These are phyloP conservation scores for Neodiprion fabricii DNA, from an alignment of 1,140 invertebrate species.

Conservation along the genomic window DNA sequence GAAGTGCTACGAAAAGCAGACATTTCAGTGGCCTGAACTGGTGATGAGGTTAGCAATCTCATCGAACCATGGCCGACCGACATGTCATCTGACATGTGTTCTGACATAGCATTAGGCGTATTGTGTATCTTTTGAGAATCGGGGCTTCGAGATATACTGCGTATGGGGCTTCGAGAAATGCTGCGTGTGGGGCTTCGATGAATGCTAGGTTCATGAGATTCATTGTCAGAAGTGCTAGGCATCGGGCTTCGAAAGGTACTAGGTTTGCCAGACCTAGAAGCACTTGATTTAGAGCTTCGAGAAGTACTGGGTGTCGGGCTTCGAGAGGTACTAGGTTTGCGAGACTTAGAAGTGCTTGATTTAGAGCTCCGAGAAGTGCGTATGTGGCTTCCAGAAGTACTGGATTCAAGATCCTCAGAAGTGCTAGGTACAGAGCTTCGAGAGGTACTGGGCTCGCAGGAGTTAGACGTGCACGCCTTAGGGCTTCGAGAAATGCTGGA, in stretches of 20 bases:
- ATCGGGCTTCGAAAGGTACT: background rate
- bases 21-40: background rate
- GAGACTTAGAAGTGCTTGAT: background rate
- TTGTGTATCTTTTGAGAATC: background rate
- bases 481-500: background rate
- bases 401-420: background rate
- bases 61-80: background rate
- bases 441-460: background rate
- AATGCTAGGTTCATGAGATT: background rate
- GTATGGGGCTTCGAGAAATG: background rate
- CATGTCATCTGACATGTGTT: background rate
- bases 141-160: background rate
- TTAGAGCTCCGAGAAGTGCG: background rate
- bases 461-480: background rate
- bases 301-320: background rate
- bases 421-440: background rate
- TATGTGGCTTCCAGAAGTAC: background rate
- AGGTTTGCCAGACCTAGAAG: background rate
- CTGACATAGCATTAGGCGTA: background rate
- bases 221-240: background rate
- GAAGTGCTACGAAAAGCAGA: background rate
- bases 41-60: background rate
- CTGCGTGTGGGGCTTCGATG: background rate
- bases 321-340: background rate
- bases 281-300: background rate